Evolutionary conservation across 2,113 vertebrate genomes (phyloP).

Genomic region (Callipepla squamata): DNA sequence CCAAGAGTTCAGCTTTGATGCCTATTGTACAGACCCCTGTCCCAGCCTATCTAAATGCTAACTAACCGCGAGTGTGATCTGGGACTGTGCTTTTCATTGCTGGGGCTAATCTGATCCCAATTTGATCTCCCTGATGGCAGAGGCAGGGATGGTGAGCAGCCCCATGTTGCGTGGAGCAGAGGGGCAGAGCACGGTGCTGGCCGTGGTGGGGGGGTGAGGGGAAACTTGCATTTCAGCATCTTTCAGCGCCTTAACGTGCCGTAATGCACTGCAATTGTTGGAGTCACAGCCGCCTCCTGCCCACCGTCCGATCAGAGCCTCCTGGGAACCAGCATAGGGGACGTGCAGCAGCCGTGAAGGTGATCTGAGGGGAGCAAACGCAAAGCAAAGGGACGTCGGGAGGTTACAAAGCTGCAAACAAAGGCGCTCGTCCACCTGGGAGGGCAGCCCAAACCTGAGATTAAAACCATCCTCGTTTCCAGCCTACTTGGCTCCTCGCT

Average conservation of each 20-base stretch:
- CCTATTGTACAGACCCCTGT: slow-evolving; percentile 86
- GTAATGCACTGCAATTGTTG: neutral
- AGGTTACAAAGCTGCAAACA: slow-evolving; percentile 44
- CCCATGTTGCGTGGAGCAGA: neutral
- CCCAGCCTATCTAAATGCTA: slow-evolving; percentile 99
- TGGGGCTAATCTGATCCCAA: slow-evolving; percentile 85
- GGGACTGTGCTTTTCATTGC: slow-evolving; percentile 81
- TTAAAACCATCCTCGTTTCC: neutral
- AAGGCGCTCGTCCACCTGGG: slow-evolving; percentile 47
- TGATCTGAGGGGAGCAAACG: neutral
- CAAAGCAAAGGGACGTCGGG: neutral
- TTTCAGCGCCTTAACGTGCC: neutral
- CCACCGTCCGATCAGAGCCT: neutral
- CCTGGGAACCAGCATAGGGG: neutral
- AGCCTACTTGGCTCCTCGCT: neutral
- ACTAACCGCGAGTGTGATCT: slow-evolving; percentile 79
- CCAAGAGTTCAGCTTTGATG: slow-evolving; percentile 84
- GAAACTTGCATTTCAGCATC: neutral
- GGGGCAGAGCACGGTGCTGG: neutral
- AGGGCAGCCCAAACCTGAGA: neutral
- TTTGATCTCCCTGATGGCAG: slow-evolving; percentile 67
- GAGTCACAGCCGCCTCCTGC: neutral
- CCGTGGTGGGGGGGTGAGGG: neutral
- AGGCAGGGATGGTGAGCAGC: neutral
- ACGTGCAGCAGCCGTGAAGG: neutral